A percentile compares a stretch with the other conserved stretches of the same genome.
Evolutionary conservation across 2,797 vertebrate species (phyloP).

Genomic region (Myotis myotis): DNA sequence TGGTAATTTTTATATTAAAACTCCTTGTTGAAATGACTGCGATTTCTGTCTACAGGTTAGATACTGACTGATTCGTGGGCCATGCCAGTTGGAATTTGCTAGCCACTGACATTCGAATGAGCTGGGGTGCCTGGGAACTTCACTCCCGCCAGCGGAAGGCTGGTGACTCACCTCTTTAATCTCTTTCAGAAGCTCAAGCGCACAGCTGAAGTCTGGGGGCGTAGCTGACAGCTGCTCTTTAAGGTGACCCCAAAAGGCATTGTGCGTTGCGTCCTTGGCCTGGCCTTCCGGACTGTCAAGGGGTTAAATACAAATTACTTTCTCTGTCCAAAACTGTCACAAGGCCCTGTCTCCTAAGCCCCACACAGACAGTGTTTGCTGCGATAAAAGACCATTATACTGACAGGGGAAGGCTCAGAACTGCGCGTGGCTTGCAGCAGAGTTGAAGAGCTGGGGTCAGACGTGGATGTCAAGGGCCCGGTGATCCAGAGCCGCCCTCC

Average conservation of each 20-base stretch:
- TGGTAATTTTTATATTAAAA: neutral
- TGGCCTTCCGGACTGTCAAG: slow-evolving; percentile 69
- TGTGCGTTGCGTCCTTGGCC: slow-evolving; percentile 83
- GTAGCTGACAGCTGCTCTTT: slow-evolving; percentile 83
- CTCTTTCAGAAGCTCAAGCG: slow-evolving; percentile 86
- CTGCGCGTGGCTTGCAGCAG: neutral
- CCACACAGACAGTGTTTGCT: neutral
- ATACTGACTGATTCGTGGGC: neutral
- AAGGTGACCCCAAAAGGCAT: slow-evolving; percentile 86
- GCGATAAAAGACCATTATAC: neutral
- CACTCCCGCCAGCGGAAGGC: neutral
- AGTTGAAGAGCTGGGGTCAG: neutral
- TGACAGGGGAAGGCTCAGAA: neutral
- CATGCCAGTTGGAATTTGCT: neutral
- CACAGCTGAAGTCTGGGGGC: slow-evolving; percentile 84
- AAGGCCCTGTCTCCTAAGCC: neutral
- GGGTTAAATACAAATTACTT: slow-evolving; percentile 21
- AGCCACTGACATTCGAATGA: neutral
- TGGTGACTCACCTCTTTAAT: slow-evolving; percentile 84
- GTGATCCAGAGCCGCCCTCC: neutral
- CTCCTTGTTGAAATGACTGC: neutral
- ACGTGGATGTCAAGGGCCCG: neutral
- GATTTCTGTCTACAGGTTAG: neutral
- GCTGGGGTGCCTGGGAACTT: neutral
- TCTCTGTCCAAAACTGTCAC: neutral